Evolutionary conservation across 64 coral and sea anemone species (phyloP).

Genomic region (Pachyseris speciosa): DNA sequence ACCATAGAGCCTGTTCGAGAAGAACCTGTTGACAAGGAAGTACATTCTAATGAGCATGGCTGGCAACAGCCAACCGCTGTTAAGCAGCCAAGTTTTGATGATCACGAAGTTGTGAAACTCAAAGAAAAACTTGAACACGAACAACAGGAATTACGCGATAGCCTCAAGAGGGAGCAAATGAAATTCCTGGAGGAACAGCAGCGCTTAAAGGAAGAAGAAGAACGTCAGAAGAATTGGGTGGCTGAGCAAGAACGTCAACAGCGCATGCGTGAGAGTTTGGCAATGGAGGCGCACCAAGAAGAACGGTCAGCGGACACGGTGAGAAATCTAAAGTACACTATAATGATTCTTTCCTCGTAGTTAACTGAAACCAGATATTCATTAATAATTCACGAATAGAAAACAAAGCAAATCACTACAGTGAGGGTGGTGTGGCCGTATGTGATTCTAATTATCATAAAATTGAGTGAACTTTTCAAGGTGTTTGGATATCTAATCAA

Average conservation of each 20-base stretch:
- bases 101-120: conserved; percentile 64
- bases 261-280: conserved; percentile 25
- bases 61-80: neutral
- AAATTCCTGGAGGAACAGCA: conserved; percentile 81
- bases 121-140: conserved; percentile 71
- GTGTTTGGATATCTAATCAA: too few relatives aligned
- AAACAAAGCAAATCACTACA: too few relatives aligned
- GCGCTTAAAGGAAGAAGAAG: conserved; percentile 79
- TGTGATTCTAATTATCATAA: too few relatives aligned
- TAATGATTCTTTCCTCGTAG: too few relatives aligned
- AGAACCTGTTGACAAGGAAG: neutral
- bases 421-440: too few relatives aligned
- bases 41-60: neutral
- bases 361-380: too few relatives aligned
- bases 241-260: conserved; percentile 54
- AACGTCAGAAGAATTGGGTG: conserved; percentile 68
- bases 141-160: conserved; percentile 72
- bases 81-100: conserved; percentile 50
- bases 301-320: conserved; percentile 8
- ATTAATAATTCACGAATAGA: too few relatives aligned
- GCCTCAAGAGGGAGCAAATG: conserved; percentile 58
- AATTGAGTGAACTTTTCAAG: too few relatives aligned
- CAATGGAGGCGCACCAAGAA: neutral
- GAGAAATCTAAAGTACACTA: too few relatives aligned
- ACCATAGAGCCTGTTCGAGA: neutral